Base-by-base conservation (phyloP, 1,140 invertebrate species). In the Centruroides sculpturatus region DNA sequence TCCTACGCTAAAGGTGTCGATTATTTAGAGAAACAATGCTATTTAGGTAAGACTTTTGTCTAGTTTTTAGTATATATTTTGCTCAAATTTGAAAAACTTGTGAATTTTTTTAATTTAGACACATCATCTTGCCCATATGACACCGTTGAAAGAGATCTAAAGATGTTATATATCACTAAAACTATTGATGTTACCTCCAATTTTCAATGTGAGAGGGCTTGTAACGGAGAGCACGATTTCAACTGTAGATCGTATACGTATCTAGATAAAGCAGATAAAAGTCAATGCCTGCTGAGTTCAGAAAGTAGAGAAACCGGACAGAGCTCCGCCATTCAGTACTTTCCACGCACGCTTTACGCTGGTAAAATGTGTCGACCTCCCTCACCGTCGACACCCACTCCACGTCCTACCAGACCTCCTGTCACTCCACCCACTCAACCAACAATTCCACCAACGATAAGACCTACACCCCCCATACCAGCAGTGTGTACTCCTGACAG, bases 1-100 rank as follows among this genome's bases (percentile, higher is more conserved):
- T 70, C 57, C 55, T 69, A 57, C 53, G 66, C 65, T 0, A 56
- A 63, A 13, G 68, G 67, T 10, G 72, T 72, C 6, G 76, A 79
- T 66, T 79, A 79, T 64, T 66, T 79, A 64, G 78, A 79, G 66
- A 79, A 79, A 65, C 77, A 78, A 67, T 79, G 78, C 63, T 71
- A 71, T 49, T 68, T 73, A 13, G 69, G 77, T 78, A 71, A 68
- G 70, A 61, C 2, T 23, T 23, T 23, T 23, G 23, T 2, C 23
- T 1, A 23, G 23, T 23, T 23, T 23, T 2, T 23, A 23, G 23
- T 23, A 23, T 23, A 23, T 23, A 23, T 23, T 23, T 23, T 23
- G 23, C 23, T 23, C 0, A 23, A 23, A 1, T 23, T 23, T 23
- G 23, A 23, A 23, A 23, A 23, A 1, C 23, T 23, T 23, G 23